Evolutionary conservation across 35 echinoderm and acorn worm genomes (phyloP).

Genomic region (Antedon bifida): DNA sequence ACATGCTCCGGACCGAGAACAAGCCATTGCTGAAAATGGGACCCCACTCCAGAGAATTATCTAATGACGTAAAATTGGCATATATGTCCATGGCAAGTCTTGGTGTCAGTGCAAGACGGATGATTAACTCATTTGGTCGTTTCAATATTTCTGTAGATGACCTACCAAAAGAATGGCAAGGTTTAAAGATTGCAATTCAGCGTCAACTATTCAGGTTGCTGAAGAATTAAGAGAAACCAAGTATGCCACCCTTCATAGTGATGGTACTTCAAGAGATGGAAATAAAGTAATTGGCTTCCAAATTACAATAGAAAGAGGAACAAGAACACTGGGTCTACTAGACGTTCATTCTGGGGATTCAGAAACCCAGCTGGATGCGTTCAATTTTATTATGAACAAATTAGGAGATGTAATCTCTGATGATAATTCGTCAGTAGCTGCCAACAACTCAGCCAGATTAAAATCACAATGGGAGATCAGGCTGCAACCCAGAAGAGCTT

Average conservation of each 20-base stretch:
- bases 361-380: conserved; percentile 6
- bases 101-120: background rate
- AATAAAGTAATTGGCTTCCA: conserved; percentile 3
- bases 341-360: conserved; percentile 4
- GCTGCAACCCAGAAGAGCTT: conserved; percentile 20
- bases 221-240: background rate
- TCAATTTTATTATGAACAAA: conserved; percentile 18
- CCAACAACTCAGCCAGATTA: background rate
- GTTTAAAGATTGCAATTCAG: background rate
- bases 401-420: background rate
- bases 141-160: background rate
- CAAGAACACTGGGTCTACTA: background rate
- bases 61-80: background rate
- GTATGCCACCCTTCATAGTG: conserved; percentile 19
- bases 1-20: background rate
- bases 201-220: conserved; percentile 1
- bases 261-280: conserved; percentile 22
- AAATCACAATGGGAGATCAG: conserved; percentile 28
- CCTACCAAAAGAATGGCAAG: background rate
- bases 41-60: background rate
- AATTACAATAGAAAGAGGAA: background rate
- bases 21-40: background rate
- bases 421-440: background rate
- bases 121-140: background rate
- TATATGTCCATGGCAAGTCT: conserved; percentile 1